Base-by-base conservation (phyloP, 2,113 vertebrate genomes). In the Amblyopsis rosae region DNA sequence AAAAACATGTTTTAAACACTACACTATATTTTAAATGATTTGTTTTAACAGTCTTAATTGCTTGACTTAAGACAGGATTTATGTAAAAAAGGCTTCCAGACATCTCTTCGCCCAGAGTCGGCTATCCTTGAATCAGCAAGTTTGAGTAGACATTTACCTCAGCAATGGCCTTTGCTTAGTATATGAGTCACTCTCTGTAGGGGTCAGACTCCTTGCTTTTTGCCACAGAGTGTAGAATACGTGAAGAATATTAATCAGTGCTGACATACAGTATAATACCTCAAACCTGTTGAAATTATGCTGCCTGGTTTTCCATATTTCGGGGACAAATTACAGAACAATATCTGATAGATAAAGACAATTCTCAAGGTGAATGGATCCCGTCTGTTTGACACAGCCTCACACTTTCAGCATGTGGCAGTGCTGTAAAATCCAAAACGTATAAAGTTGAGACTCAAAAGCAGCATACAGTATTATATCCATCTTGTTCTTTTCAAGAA, bases 171-270 rank as follows among this genome's bases (percentile, higher is more conserved):
- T 79, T 77, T 77, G 19, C 73, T 49, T 66, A 66, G 58, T 80
- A 48, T 75, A 15, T 75, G 79, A 83, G 71, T 82, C 82, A 82
- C 12, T 17, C 33, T 0, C 62, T 33, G n/a, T 46, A 3, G 70
- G 73, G 74, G 32, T 26, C 9, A 3, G 10, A 69, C 48, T 49
- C 55, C 32, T 45, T 53, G 33, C 15, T 45, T 26, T 66, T 47
- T 54, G 12, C 72, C 64, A 62, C 6, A 1, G 53, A 15, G 58
- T 68, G 3, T 16, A 64, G 47, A 60, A 70, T 69, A 77, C 80
- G 83, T 72, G 65, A 83, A 80, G 72, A 74, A 26, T 26, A 26
- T 66, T 76, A 83, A 85, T 81, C 73, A 57, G 59, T 70, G 19
- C 66, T 69, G 64, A 77, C 58, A 70, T 71, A 26, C 26, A 26